These are phyloP conservation scores for Horisme vitalbata DNA, from an alignment of 2,888 invertebrate species.

Conservation along the genomic window DNA sequence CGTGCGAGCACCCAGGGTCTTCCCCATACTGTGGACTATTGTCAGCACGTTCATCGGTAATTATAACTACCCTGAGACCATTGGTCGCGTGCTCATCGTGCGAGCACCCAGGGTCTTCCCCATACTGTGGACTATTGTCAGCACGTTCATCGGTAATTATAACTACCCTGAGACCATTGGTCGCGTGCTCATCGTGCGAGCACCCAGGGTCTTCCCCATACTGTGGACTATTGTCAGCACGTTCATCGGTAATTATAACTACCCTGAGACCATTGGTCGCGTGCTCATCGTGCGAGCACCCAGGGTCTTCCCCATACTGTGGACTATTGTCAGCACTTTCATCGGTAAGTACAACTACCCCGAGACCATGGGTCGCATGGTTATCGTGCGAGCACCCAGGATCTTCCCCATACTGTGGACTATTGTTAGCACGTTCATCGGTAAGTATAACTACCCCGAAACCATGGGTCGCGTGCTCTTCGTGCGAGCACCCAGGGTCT, in stretches of 20 bases:
- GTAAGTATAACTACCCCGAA: too few relatives aligned
- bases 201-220: constrained; percentile 76
- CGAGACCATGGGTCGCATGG: neutral
- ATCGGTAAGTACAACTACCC: constrained; percentile 87
- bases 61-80: constrained; percentile 4
- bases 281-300: constrained; percentile 91
- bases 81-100: constrained; percentile 80
- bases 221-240: constrained; percentile 80
- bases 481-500: too few relatives aligned
- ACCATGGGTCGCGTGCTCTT: too few relatives aligned
- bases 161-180: neutral
- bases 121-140: constrained; percentile 44
- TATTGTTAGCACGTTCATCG: too few relatives aligned
- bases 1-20: constrained; percentile 95
- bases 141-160: constrained; percentile 95
- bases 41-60: constrained; percentile 95
- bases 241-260: constrained; percentile 92
- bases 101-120: constrained; percentile 85
- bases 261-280: neutral
- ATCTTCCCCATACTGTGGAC: too few relatives aligned
- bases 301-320: too few relatives aligned
- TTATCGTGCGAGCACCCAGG: too few relatives aligned
- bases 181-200: constrained; percentile 86
- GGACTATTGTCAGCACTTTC: constrained; percentile 86
- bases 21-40: constrained; percentile 97